A percentile compares a stretch with the other conserved stretches of the same genome.
These are phyloP conservation scores for Pseudochaenichthys georgianus DNA, from an alignment of 2,797 vertebrate species.

Conservation along the genomic window DNA sequence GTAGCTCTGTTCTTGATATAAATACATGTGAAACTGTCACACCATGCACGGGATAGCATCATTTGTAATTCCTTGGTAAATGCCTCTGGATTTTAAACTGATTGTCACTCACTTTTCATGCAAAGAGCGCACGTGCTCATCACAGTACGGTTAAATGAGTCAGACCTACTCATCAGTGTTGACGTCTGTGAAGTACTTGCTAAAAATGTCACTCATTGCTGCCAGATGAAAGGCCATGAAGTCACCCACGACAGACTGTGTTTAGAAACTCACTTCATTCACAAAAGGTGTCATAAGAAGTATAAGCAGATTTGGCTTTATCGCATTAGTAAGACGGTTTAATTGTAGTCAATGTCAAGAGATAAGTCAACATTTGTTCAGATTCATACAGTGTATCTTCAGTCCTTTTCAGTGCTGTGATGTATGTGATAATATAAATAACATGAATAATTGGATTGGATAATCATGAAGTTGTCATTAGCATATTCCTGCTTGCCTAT, in stretches of 20 bases:
- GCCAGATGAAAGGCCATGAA: conserved; percentile 59
- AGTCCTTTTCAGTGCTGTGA: background rate
- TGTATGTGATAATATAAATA: background rate
- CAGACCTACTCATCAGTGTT: conserved; percentile 59
- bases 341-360: background rate
- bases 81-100: background rate
- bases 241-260: conserved; percentile 48
- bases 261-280: conserved; percentile 27
- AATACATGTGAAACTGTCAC: background rate
- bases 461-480: background rate
- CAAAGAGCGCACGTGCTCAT: conserved; percentile 19
- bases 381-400: background rate
- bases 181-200: conserved; percentile 67
- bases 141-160: conserved; percentile 44
- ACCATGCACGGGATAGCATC: background rate
- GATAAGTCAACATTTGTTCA: background rate
- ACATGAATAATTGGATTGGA: background rate
- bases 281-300: conserved; percentile 27
- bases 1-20: background rate
- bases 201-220: conserved; percentile 53
- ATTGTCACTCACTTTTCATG: conserved; percentile 22
- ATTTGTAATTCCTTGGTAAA: background rate
- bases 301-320: conserved; percentile 18
- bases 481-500: background rate
- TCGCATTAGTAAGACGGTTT: background rate